phyloP scores from a whole-genome alignment of 2,888 invertebrate species.

The Venusia cambrica region DNA sequence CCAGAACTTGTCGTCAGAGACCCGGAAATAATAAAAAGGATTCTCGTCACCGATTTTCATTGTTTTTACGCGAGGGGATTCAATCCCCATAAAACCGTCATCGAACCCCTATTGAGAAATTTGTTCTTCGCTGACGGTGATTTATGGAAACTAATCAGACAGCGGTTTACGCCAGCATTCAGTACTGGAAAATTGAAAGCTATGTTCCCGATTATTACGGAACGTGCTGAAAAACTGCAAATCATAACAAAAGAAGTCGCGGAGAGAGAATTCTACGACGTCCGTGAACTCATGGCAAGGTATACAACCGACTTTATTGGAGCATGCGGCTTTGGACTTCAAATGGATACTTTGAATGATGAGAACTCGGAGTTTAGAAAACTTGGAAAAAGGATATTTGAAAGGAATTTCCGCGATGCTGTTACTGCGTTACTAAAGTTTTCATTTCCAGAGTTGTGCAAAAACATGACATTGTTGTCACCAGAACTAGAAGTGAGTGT shows the following conservation, averaged over 20 bases:
- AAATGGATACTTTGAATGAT: constrained; percentile 57
- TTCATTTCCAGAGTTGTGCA: constrained; percentile 59
- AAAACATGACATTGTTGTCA: constrained; percentile 49
- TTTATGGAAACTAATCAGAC: constrained; percentile 60
- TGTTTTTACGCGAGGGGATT: constrained; percentile 60
- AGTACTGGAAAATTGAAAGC: constrained; percentile 65
- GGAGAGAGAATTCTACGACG: constrained; percentile 51
- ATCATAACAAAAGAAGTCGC: constrained; percentile 49
- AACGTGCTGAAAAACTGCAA: constrained; percentile 60
- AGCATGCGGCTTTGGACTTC: constrained; percentile 65
- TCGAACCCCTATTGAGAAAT: constrained; percentile 62
- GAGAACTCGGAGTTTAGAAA: constrained; percentile 64
- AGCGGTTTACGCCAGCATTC: constrained; percentile 64
- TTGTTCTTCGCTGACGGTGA: constrained; percentile 68
- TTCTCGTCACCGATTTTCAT: constrained; percentile 59
- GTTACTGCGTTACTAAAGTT: constrained; percentile 48
- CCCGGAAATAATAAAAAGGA: constrained; percentile 58
- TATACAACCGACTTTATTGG: constrained; percentile 72
- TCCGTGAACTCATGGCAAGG: constrained; percentile 66
- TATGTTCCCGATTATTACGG: constrained; percentile 67
- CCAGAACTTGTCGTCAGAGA: constrained; percentile 65
- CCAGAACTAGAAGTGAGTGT: constrained; percentile 54
- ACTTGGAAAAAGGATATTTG: constrained; percentile 61
- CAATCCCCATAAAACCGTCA: constrained; percentile 51
- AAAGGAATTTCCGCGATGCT: constrained; percentile 50